Conservation (phyloP, 2,113 vertebrate genomes). For the Willisornis vidua region DNA sequence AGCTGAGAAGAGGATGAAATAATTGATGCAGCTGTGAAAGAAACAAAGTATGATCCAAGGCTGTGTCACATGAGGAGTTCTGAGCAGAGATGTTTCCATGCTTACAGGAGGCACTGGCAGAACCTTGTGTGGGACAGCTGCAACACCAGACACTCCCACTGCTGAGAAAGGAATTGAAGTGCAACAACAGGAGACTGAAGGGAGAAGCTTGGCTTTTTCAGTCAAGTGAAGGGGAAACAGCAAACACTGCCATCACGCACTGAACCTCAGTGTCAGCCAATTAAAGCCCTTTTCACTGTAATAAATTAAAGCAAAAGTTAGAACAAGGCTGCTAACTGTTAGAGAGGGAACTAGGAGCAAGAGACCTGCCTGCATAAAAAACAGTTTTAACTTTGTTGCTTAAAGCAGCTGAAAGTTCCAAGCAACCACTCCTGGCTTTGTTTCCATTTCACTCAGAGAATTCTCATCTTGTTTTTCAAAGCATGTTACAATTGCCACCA, state of each 20-base stretch:
- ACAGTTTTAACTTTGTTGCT: neutral
- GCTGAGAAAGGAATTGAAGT: neutral
- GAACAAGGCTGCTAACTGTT: neutral
- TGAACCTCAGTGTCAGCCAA: neutral
- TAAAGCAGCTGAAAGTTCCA: neutral
- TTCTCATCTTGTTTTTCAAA: neutral
- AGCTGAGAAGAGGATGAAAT: neutral
- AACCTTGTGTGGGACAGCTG: neutral
- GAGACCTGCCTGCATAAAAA: neutral
- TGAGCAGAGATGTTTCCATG: neutral
- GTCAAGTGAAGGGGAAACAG: neutral
- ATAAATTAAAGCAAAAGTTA: neutral
- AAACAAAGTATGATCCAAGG: neutral
- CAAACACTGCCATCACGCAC: neutral
- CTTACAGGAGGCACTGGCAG: neutral
- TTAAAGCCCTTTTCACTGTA: neutral
- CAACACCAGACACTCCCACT: neutral
- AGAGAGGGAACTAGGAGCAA: neutral
- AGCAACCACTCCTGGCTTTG: neutral
- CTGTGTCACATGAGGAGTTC: neutral
- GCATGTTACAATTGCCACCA: fast-evolving
- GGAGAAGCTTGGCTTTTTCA: neutral
- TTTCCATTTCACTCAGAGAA: neutral
- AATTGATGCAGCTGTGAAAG: neutral
- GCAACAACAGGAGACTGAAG: neutral